These are phyloP conservation scores for Callionymus lyra DNA, from an alignment of 2,113 vertebrate species.

Conservation along the genomic window DNA sequence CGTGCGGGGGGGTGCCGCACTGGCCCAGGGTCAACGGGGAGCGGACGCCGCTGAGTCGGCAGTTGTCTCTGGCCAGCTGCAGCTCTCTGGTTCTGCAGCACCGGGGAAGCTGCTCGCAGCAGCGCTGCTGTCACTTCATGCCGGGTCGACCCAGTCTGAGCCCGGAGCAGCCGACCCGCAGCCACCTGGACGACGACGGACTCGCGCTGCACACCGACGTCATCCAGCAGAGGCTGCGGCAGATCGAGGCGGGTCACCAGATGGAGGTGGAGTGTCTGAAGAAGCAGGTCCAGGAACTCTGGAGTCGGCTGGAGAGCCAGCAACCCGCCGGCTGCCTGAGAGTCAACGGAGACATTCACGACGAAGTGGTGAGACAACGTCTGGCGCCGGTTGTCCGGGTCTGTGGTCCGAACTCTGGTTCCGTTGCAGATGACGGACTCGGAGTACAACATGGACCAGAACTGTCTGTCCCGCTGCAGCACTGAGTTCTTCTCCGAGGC, in stretches of 20 bases:
- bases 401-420: slow-evolving; percentile 1
- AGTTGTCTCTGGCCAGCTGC: slow-evolving; percentile 74
- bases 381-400: background rate
- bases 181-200: slow-evolving; percentile 88
- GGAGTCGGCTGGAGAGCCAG: slow-evolving; percentile 87
- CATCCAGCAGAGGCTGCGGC: slow-evolving; percentile 88
- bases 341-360: slow-evolving; percentile 83
- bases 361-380: slow-evolving; percentile 80
- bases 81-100: slow-evolving; percentile 68
- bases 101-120: slow-evolving; percentile 65
- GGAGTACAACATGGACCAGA: slow-evolving; percentile 90
- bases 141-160: slow-evolving; percentile 62
- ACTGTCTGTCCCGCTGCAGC: slow-evolving; percentile 95
- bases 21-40: slow-evolving; percentile 66
- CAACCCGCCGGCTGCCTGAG: slow-evolving; percentile 68
- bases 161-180: slow-evolving; percentile 79
- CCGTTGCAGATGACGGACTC: slow-evolving; percentile 81
- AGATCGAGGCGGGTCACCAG: slow-evolving; percentile 91
- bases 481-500: slow-evolving; percentile 96
- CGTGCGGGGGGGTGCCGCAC: slow-evolving; percentile 35
- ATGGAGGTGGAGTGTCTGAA: slow-evolving; percentile 92
- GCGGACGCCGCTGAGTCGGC: slow-evolving; percentile 74
- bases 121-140: slow-evolving; percentile 70
- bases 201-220: slow-evolving; percentile 82
- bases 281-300: slow-evolving; percentile 91